Conservation (phyloP, 2,797 vertebrate genomes). For the Chelon auratus region DNA sequence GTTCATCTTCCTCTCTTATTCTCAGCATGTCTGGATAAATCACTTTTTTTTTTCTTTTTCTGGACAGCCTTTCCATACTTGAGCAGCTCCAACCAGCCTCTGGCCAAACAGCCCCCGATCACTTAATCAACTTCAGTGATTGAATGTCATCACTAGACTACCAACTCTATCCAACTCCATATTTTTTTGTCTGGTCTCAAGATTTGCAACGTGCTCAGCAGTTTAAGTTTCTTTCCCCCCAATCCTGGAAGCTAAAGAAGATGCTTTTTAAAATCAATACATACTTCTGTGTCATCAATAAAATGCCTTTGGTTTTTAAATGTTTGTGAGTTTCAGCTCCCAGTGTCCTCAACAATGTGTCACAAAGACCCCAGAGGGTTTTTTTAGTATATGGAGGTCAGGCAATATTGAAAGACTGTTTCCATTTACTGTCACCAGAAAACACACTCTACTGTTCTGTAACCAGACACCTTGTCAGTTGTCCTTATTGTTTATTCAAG, state of each 20-base stretch:
- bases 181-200: neutral
- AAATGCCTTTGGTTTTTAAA: neutral
- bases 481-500: conserved; percentile 51
- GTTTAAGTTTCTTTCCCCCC: neutral
- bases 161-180: neutral
- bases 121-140: neutral
- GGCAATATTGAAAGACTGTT: neutral
- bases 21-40: conserved; percentile 1
- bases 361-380: neutral
- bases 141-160: neutral
- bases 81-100: conserved; percentile 11
- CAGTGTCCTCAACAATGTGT: neutral
- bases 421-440: conserved; percentile 28
- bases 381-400: neutral
- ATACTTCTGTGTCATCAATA: too few species aligned
- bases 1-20: neutral
- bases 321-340: conserved; percentile 15
- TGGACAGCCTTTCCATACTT: conserved; percentile 9
- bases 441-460: conserved; percentile 27
- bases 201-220: conserved; percentile 8
- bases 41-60: conserved; percentile 1
- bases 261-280: neutral
- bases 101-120: neutral
- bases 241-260: neutral
- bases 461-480: conserved; percentile 44